phyloP scores from a whole-genome alignment of 2,113 vertebrate species.

The Antigone vipio region DNA sequence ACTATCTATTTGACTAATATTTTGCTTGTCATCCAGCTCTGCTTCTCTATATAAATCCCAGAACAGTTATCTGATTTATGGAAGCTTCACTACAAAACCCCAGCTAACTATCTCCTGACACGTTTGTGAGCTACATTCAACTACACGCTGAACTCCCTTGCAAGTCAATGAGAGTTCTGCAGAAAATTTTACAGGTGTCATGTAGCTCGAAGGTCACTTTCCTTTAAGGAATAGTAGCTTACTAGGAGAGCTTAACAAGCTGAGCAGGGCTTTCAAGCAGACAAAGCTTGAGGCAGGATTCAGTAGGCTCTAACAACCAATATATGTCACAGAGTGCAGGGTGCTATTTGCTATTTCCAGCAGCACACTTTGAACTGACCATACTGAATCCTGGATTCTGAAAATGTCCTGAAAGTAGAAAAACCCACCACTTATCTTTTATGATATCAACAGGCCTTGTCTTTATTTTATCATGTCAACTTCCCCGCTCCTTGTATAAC shows the following conservation, averaged over 20 bases:
- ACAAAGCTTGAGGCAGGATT: neutral
- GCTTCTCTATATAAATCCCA: neutral
- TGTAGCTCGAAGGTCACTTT: neutral
- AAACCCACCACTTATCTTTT: neutral
- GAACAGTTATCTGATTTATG: neutral
- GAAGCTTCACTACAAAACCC: neutral
- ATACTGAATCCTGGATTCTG: neutral
- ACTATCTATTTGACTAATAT: neutral
- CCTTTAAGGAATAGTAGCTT: neutral
- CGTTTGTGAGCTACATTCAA: neutral
- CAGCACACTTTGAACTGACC: neutral
- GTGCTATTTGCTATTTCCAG: neutral
- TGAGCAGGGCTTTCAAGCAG: neutral
- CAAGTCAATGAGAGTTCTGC: neutral
- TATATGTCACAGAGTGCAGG: neutral
- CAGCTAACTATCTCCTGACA: neutral
- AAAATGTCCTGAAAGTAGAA: neutral
- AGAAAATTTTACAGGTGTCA: neutral
- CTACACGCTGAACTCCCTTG: neutral
- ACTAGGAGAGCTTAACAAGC: neutral
- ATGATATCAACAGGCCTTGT: neutral
- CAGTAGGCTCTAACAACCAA: neutral
- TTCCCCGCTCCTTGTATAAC: neutral
- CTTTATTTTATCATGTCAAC: neutral
- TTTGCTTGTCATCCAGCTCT: neutral